Base-by-base conservation (phyloP, 1,140 invertebrate species). In the Penaeus indicus region DNA sequence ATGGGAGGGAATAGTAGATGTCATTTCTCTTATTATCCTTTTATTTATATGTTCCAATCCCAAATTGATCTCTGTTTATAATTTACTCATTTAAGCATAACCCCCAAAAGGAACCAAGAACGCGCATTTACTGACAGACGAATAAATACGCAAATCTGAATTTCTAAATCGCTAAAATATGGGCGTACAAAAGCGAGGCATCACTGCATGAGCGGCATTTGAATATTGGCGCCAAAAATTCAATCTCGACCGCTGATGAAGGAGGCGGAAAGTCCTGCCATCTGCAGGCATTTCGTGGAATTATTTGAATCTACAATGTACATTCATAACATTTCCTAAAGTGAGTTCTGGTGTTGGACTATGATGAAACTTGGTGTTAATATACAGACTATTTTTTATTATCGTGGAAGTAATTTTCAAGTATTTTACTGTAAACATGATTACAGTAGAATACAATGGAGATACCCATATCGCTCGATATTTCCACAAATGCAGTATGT, bases 201-300 rank as follows among this genome's bases (percentile, higher is more conserved):
- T 38, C 27, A 75, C 72, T 27, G 72, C 32, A n/a, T 10, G 18
- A 4, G 19, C n/a, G 27, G 7, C 47, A 61, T 84, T 84, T 84
- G 63, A 84, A 84, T 67, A 47, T 69, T 84, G 62, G 63, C 82
- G 82, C 82, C 82, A 84, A 84, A 84, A 27, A 64, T 67, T 84
- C 82, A 84, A 69, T 84, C 21, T 84, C 27, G 69, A 64, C 13
- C 22, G 3, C 19, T 18, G 60, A 32, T 25, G 32, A 22, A 32
- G n/a, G 60, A 64, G 21, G 16, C 60, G 62, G 22, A 21, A 32
- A 4, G 21, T 27, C 62, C n/a, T 62, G 22, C 11, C 38, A n/a
- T n/a, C 27, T 83, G 81, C 61, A 54, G 54, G 54, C 54, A 13
- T 54, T 54, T 54, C 54, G 11, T 1, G 16, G 54, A 54, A 54